Base-by-base conservation (phyloP, 2,113 vertebrate species). In the Cynoglossus semilaevis region DNA sequence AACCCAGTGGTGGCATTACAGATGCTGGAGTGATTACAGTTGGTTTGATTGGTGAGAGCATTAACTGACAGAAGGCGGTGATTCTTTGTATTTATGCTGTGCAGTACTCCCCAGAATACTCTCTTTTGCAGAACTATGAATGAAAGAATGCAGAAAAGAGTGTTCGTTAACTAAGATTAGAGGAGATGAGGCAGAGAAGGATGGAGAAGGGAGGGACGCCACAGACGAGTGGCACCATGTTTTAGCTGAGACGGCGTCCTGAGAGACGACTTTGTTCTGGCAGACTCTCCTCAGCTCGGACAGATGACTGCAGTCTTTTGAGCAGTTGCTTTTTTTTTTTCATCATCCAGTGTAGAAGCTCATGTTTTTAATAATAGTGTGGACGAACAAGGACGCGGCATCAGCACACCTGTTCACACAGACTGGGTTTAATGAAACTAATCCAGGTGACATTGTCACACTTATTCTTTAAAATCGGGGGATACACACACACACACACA, bases 301-400 rank as follows among this genome's bases (percentile, higher is more conserved):
- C 78, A 70, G 17, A 58, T 18, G 29, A 40, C 38, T 51, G 72
- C 66, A 79, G 67, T 52, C 62, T 70, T 74, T 56, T 58, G 37
- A 81, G 61, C 59, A 74, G 66, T 51, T 80, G 80, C 77, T 76
- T 78, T 73, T 67, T 67, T 77, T 75, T 75, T n/a, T n/a, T n/a
- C n/a, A n/a, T n/a, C 50, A 67, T 76, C 34, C 62, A 57, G 69
- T 64, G 74, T 59, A 67, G 61, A 70, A 72, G 62, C 58, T 53
- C 29, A 22, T 34, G 18, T 37, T 37, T 56, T 34, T 22, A 16
- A 62, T 61, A 0, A 3, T 17, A 19, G 38, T 11, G 9, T 15
- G 2, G 34, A 37, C 19, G 34, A 29, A 58, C 40, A 37, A 13
- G 50, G 8, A 55, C 40, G 47, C 14, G 44, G 22, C 15, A 40